Base-by-base conservation (phyloP, 2,113 vertebrate genomes). In the Prinia subflava region DNA sequence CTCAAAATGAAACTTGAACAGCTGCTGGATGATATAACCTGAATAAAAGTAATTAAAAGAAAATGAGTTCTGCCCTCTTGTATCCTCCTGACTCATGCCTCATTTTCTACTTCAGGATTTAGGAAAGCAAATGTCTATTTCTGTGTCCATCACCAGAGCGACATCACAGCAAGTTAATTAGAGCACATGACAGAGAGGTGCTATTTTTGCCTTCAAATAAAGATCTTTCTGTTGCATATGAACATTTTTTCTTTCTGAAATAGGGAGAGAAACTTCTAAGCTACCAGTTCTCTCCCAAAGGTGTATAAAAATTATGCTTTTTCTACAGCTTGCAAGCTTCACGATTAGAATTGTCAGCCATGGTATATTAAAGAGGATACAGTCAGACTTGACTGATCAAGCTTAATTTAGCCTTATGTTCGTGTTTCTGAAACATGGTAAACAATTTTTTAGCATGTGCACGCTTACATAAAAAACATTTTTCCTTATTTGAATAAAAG, bases 11-110 rank as follows among this genome's bases (percentile, higher is more conserved):
- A 94, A 71, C 63, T 88, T 93, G 86, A 94, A 93, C 90, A 97
- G 88, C 89, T 93, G 84, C 90, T 90, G 87, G 62, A 89, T 95
- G 88, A 87, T 91, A 92, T 88, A 95, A 95, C 94, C 89, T 95
- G 94, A 96, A 95, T 94, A 90, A 92, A 96, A 96, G 94, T 95
- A 96, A 96, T 96, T 96, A 92, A 95, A 95, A 94, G 71, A 96
- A 96, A 95, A 95, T 91, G 80, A 96, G 95, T 90, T 96, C 86
- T 96, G 95, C 92, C 87, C 94, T 96, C 88, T 81, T 91, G 89
- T 91, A 92, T 93, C 91, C 88, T 97, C 76, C 94, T 96, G 95
- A 96, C 94, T 95, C 89, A 94, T 95, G 90, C 76, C 76, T 95
- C 85, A 92, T 96, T 96, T 95, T 90, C 93, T 94, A 76, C 95